Conservation (phyloP, 2,888 invertebrate species). For the Cancer borealis region DNA sequence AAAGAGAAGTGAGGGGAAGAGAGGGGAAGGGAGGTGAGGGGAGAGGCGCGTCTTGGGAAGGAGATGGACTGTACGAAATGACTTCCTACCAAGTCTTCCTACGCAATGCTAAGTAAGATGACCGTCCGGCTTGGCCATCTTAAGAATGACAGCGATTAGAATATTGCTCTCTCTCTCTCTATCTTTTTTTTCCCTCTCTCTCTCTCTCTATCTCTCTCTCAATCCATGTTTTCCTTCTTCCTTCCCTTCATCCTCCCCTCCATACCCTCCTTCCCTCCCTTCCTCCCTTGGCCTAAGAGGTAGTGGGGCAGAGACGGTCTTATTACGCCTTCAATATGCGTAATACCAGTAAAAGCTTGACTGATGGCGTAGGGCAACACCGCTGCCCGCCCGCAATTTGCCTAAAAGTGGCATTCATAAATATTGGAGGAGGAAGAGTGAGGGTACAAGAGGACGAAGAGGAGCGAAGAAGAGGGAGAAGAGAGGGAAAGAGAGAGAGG, state of each 20-base stretch:
- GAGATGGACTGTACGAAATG: not conserved
- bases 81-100: not conserved
- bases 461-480: not conserved
- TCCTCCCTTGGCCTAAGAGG: not conserved
- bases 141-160: constrained; percentile 34
- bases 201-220: not conserved
- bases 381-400: constrained; percentile 52
- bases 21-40: not conserved
- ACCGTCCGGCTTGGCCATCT: not conserved
- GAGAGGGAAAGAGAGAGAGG: not conserved
- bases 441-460: not conserved
- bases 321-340: constrained; percentile 59
- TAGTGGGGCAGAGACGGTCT: constrained; percentile 49
- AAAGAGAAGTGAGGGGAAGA: not conserved
- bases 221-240: not conserved
- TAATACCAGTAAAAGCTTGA: constrained; percentile 65
- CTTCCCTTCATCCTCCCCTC: not conserved
- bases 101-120: not conserved
- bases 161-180: constrained; percentile 40
- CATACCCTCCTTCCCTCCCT: constrained; percentile 4
- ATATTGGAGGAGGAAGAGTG: constrained; percentile 54
- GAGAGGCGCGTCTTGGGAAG: not conserved
- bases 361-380: constrained; percentile 2
- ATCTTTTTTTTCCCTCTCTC: not conserved
- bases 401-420: constrained; percentile 67